These are phyloP conservation scores for Xiphydria camelus DNA, from an alignment of 2,888 invertebrate species.

Conservation along the genomic window DNA sequence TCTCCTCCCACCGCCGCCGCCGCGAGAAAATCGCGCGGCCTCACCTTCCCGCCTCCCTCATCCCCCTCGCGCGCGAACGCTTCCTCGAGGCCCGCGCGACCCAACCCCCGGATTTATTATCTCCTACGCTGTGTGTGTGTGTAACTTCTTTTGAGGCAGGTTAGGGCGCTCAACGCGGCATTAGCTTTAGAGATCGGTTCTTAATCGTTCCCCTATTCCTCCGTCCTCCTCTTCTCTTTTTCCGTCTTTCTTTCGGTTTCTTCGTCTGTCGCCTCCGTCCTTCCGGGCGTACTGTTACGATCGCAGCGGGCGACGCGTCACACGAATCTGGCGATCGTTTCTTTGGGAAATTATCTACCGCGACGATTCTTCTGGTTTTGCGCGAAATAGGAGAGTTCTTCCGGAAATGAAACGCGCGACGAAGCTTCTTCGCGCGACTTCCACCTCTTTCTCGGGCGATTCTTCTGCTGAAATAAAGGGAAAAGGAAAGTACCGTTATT, in stretches of 20 bases:
- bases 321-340: too few relatives aligned
- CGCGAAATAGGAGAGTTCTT: too few relatives aligned
- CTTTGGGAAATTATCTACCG: too few relatives aligned
- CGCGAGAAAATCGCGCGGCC: too few relatives aligned
- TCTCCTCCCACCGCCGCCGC: constrained; percentile 3
- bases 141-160: constrained; percentile 45
- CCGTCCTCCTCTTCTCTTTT: constrained; percentile 6
- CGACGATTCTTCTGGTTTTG: too few relatives aligned
- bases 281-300: constrained; percentile 15
- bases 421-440: too few relatives aligned
- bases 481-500: too few relatives aligned
- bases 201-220: too few relatives aligned
- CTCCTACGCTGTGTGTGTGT: constrained; percentile 34
- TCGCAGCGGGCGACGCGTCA: constrained; percentile 17
- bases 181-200: constrained; percentile 26
- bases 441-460: too few relatives aligned
- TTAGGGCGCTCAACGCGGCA: constrained; percentile 38
- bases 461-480: too few relatives aligned
- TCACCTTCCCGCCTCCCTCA: constrained; percentile 10
- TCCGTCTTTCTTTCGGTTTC: constrained; percentile 13
- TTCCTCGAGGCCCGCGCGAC: not conserved
- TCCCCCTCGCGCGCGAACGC: not conserved
- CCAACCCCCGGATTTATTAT: constrained; percentile 36
- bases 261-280: constrained; percentile 5
- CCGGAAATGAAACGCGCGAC: too few relatives aligned